These are phyloP conservation scores for Heptranchias perlo DNA, from an alignment of 2,113 vertebrate species.

Conservation along the genomic window DNA sequence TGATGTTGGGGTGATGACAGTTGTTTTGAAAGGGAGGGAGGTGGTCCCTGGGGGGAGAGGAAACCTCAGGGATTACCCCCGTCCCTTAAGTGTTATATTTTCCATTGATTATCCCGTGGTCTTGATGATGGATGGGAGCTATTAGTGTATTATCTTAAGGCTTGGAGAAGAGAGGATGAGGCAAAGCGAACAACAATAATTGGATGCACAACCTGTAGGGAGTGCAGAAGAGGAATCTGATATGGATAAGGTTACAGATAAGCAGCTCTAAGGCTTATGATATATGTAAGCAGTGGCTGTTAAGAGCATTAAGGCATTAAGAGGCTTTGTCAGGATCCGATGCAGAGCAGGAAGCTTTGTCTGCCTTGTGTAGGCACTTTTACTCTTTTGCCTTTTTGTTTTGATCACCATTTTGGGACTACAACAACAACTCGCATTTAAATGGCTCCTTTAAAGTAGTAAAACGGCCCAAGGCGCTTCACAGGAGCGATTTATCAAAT, in stretches of 20 bases:
- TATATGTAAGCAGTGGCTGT: neutral
- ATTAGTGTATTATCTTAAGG: neutral
- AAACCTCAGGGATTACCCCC: neutral
- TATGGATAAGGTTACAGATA: slow-evolving; percentile 24
- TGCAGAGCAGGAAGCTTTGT: neutral
- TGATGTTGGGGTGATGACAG: neutral
- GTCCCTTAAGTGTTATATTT: neutral
- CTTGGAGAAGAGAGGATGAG: neutral
- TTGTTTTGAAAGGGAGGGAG: neutral
- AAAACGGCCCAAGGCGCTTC: neutral
- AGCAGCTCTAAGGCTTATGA: slow-evolving; percentile 22
- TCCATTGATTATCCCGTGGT: neutral
- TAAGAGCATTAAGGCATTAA: neutral
- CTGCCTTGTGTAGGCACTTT: neutral
- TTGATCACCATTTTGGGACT: neutral
- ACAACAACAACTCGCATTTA: neutral
- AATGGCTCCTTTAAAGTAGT: neutral
- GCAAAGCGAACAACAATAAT: neutral
- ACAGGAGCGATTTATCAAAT: too few species aligned
- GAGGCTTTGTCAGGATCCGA: neutral
- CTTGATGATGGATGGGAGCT: neutral
- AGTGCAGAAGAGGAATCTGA: neutral
- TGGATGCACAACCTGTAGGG: neutral
- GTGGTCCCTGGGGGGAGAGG: neutral
- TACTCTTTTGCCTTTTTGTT: neutral